Percentiles rank a stretch among this genome's conserved stretches.
phyloP scores from a whole-genome alignment of 2,888 invertebrate genomes.

The Onchidella celtica region DNA sequence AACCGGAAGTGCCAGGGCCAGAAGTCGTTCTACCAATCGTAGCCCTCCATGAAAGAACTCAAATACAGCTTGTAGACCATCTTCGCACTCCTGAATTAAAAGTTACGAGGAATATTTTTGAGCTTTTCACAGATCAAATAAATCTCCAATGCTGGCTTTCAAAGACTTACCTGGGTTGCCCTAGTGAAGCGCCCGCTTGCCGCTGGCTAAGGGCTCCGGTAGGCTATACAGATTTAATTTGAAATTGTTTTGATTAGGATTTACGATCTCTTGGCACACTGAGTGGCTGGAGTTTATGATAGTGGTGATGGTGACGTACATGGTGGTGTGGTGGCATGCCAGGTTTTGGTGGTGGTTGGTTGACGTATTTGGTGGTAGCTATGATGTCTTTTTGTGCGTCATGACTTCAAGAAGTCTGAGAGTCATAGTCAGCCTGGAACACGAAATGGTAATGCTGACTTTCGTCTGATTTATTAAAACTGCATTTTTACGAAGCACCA shows the following conservation, averaged over 20 bases:
- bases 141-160: conserved; percentile 11
- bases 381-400: background rate
- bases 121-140: background rate
- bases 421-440: too few species aligned
- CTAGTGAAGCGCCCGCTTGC: background rate
- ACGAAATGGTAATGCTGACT: too few species aligned
- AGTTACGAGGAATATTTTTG: background rate
- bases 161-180: background rate
- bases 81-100: background rate
- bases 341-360: background rate
- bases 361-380: background rate
- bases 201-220: too few species aligned
- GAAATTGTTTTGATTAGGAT: too few species aligned
- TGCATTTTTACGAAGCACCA: too few species aligned
- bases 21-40: background rate
- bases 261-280: too few species aligned
- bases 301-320: background rate
- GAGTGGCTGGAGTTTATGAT: too few species aligned
- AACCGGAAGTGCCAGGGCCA: conserved; percentile 30
- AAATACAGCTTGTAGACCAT: background rate
- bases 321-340: background rate
- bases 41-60: background rate
- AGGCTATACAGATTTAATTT: too few species aligned
- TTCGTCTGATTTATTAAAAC: too few species aligned
- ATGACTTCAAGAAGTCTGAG: too few species aligned